Base-by-base conservation (phyloP, 1,140 invertebrate species). In the Conopomorpha cramerella region DNA sequence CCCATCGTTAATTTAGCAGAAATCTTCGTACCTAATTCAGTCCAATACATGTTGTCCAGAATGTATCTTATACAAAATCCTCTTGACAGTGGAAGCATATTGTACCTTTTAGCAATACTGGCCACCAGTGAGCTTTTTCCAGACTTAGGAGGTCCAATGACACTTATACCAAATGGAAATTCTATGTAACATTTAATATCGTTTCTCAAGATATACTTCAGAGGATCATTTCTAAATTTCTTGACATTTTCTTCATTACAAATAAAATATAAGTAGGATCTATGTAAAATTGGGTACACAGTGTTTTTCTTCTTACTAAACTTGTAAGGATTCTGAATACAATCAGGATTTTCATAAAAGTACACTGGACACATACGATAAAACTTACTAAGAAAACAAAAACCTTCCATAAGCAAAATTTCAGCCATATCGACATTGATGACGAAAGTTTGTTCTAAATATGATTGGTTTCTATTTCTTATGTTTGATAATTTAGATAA, bases 91-190 rank as follows among this genome's bases (percentile, higher is more conserved):
- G 77, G 48, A 30, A 79, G 55, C 11, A 84, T 45, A 11, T 74
- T 77, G 42, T 81, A 81, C 16, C 65, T 72, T 23, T 60, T 59
- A 2, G 66, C 59, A 12, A 84, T 63, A 43, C 80, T 73, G 26
- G 58, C 41, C 10, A 79, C 66, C 14, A 96, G 68, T 8, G 84
- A 86, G 14, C 85, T 86, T 77, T 94, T 95, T 2, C 93, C 93
- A 17, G 87, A 88, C 74, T 91, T 92, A 26, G 90, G 87, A 6
- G 91, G 88, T 1, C 93, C 93, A 36, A 92, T 88, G 23, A 95
- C 76, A 18, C 86, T 86, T 14, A 95, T 81, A 45, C 87, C 79
- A 31, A 88, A 71, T 3, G 91, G 88, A 37, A 80, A 57, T 33
- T 78, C 40, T 3, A 71, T 55, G 49, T 73, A 79, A 7, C 52